These are phyloP conservation scores for Hypocryptadius cinnamomeus DNA, from an alignment of 2,113 vertebrate genomes.

Conservation along the genomic window DNA sequence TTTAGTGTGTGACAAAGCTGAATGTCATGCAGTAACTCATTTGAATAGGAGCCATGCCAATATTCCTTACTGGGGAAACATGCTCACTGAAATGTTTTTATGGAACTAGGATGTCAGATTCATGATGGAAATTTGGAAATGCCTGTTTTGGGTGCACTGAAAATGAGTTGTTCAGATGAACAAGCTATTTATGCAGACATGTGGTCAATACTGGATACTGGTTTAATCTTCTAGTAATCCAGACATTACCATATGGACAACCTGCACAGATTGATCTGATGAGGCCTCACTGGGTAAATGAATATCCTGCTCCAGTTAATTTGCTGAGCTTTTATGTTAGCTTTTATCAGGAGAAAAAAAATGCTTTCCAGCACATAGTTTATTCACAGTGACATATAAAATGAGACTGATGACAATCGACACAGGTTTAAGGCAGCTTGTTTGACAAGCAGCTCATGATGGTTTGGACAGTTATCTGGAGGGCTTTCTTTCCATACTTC, in stretches of 20 bases:
- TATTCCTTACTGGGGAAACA: neutral
- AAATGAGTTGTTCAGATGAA: neutral
- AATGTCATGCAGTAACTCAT: neutral
- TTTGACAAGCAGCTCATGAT: constrained; percentile 30
- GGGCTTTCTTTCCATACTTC: neutral
- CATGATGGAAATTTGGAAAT: neutral
- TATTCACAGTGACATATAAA: constrained; percentile 34
- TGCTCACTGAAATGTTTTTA: neutral
- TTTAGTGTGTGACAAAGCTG: neutral
- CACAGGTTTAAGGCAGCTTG: constrained; percentile 20
- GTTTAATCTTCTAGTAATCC: constrained; percentile 49
- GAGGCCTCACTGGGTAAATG: neutral
- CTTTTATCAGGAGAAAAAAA: neutral
- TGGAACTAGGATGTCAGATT: neutral
- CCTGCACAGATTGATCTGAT: neutral
- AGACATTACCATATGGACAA: constrained; percentile 33
- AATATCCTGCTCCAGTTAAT: neutral
- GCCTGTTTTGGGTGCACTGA: neutral
- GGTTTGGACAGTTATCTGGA: neutral
- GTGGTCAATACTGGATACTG: neutral
- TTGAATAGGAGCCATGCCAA: neutral
- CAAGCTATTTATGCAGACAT: neutral
- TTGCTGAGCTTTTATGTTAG: neutral
- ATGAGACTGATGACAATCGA: neutral
- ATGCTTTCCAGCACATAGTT: neutral